A percentile compares a stretch with the other conserved stretches of the same genome.
Evolutionary conservation across 1,140 invertebrate genomes (phyloP).

Genomic region (Phortica variegata): DNA sequence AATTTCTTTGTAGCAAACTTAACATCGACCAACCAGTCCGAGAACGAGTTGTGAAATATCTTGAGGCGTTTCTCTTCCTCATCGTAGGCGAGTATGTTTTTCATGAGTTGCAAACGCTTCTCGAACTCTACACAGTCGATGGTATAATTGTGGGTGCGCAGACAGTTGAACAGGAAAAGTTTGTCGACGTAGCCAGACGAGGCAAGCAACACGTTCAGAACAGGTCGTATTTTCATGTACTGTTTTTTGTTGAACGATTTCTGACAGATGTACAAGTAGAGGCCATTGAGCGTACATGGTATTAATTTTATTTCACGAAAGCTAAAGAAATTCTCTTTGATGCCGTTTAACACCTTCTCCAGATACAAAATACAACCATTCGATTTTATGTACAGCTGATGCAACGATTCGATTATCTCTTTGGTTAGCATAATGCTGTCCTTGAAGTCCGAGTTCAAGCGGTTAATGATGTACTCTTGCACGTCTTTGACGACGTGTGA

Average conservation of each 20-base stretch:
- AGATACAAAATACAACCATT: constrained; percentile 94
- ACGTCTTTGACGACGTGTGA: constrained; percentile 88
- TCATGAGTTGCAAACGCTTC: constrained; percentile 75
- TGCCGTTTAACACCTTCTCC: constrained; percentile 89
- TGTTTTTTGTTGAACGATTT: constrained; percentile 85
- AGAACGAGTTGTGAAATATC: constrained; percentile 88
- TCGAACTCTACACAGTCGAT: constrained; percentile 84
- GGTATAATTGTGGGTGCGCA: constrained; percentile 77
- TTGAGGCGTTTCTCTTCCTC: constrained; percentile 66
- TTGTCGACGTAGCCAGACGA: constrained; percentile 81
- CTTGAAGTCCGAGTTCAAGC: constrained; percentile 76
- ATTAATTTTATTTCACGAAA: constrained; percentile 83
- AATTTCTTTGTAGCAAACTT: constrained; percentile 96
- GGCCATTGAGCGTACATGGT: constrained; percentile 90
- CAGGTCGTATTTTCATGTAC: constrained; percentile 75
- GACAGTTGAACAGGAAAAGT: constrained; percentile 76
- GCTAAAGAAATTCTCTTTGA: constrained; percentile 89
- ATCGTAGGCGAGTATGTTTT: constrained; percentile 63
- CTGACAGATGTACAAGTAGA: constrained; percentile 94
- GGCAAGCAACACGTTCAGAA: constrained; percentile 86
- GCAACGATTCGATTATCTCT: constrained; percentile 91
- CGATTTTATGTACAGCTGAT: constrained; percentile 94
- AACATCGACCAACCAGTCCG: constrained; percentile 91
- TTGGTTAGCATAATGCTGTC: constrained; percentile 57
- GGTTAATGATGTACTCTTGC: constrained; percentile 90